Percentiles rank a stretch among this genome's conserved stretches.
Conservation (phyloP, 2,888 invertebrate species). For the Limenitis camilla region DNA sequence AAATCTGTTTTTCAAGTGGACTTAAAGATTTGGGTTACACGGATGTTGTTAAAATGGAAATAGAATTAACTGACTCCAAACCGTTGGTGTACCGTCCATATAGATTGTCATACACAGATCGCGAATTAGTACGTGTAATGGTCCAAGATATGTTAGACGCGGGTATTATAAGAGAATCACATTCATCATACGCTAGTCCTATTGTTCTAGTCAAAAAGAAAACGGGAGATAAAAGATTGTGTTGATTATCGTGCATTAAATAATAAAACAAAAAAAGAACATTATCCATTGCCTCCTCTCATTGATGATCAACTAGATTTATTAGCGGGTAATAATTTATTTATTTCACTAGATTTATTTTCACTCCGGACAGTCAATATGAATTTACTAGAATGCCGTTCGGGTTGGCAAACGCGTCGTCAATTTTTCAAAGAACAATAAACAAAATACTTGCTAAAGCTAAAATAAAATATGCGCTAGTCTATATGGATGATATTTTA, state of each 20-base stretch:
- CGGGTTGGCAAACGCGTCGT: too few relatives aligned
- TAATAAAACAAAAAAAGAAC: neutral
- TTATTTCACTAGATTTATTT: neutral
- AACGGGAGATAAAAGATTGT: neutral
- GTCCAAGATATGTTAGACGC: neutral
- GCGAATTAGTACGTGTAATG: neutral
- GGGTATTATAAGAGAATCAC: neutral
- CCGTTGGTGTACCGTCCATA: too few relatives aligned
- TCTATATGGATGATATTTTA: neutral
- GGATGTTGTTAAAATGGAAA: neutral
- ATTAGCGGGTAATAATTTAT: neutral
- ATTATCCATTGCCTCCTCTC: neutral
- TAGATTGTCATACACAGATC: neutral
- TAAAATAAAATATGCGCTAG: neutral
- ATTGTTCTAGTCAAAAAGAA: neutral
- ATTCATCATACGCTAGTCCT: slow-evolving; percentile 1
- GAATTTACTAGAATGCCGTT: too few relatives aligned
- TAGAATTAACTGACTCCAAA: neutral
- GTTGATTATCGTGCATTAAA: slow-evolving; percentile 1
- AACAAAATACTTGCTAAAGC: too few relatives aligned
- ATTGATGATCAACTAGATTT: neutral
- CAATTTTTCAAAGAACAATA: too few relatives aligned
- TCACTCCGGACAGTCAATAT: too few relatives aligned
- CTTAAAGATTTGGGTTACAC: neutral
- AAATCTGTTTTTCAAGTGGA: neutral